A percentile compares a stretch with the other conserved stretches of the same genome.
These are phyloP conservation scores for Acanthosepion esculentum DNA, from an alignment of 2,888 invertebrate genomes.

Conservation along the genomic window DNA sequence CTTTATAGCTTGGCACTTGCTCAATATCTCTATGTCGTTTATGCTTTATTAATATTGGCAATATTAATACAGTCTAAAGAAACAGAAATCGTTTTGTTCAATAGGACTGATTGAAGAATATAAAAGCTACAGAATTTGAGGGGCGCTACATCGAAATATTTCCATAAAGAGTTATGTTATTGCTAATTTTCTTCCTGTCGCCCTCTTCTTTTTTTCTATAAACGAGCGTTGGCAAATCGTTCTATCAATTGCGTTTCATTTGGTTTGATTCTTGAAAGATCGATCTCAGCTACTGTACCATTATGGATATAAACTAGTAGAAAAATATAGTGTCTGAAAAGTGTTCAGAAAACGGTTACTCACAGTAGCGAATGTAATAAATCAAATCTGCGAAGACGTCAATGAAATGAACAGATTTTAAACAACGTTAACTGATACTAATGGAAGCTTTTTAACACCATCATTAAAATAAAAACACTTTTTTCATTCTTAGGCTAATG, in stretches of 20 bases:
- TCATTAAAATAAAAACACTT: no score
- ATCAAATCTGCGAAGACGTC: no score
- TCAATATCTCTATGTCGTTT: not conserved
- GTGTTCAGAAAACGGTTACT: no score
- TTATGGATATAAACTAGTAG: no score
- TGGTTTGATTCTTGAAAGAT: no score
- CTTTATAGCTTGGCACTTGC: constrained; percentile 11
- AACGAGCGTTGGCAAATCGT: not conserved
- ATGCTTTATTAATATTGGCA: not conserved
- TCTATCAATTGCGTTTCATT: not conserved
- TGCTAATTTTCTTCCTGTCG: not conserved
- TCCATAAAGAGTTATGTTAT: not conserved
- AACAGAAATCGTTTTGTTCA: constrained; percentile 9
- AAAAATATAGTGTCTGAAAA: no score
- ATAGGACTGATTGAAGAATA: not conserved
- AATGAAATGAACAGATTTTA: no score
- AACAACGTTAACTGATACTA: no score
- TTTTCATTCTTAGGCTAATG: no score
- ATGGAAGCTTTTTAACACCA: no score
- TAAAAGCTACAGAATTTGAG: not conserved
- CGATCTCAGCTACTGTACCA: no score
- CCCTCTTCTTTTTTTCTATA: not conserved
- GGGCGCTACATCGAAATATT: not conserved
- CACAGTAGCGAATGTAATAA: no score
- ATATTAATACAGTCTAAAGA: not conserved